These are phyloP conservation scores for Sinocyclocheilus anshuiensis DNA, from an alignment of 2,113 vertebrate species.

Conservation along the genomic window DNA sequence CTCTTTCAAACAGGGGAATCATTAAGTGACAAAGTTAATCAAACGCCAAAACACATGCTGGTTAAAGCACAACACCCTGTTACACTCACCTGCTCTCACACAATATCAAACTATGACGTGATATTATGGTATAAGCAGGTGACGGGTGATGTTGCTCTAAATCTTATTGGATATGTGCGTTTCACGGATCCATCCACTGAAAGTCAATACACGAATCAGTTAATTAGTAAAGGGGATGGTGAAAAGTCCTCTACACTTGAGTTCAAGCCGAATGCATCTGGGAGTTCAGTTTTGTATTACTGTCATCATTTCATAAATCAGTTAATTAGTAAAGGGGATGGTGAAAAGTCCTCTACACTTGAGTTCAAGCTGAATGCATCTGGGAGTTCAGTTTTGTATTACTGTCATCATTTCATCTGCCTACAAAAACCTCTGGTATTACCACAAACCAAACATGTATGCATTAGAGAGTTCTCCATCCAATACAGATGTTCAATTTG, in stretches of 20 bases:
- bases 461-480: no score
- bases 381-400: constrained; percentile 42
- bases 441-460: background rate
- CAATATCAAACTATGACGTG: background rate
- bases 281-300: constrained; percentile 43
- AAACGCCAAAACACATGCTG: constrained; percentile 24
- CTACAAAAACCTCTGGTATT: constrained; percentile 32
- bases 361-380: constrained; percentile 17
- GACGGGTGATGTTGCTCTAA: constrained; percentile 11
- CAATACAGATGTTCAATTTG: no score
- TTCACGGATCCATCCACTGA: background rate
- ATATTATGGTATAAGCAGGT: constrained; percentile 55
- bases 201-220: background rate
- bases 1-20: constrained; percentile 7
- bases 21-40: constrained; percentile 29
- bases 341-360: constrained; percentile 28
- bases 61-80: background rate
- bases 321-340: constrained; percentile 44
- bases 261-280: constrained; percentile 10
- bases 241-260: constrained; percentile 30
- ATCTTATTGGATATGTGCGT: constrained; percentile 50
- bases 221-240: constrained; percentile 43
- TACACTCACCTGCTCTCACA: constrained; percentile 32
- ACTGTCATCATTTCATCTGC: constrained; percentile 30
- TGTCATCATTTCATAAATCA: constrained; percentile 23